phyloP scores from a whole-genome alignment of 2,113 vertebrate species.

The Neodon shergylaensis region DNA sequence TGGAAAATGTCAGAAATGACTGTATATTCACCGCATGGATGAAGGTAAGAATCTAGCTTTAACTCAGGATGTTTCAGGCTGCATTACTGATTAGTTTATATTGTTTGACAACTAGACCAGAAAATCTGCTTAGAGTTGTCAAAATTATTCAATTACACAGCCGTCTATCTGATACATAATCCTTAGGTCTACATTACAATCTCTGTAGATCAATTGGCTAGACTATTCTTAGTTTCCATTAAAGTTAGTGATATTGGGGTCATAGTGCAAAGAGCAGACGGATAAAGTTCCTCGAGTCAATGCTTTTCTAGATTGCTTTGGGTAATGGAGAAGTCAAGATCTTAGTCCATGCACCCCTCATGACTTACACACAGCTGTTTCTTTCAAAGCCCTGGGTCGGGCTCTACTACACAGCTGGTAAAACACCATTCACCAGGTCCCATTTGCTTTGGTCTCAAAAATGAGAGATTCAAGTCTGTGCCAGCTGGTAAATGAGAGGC shows the following conservation, averaged over 20 bases:
- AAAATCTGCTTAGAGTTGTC: conserved; percentile 5
- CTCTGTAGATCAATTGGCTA: not conserved
- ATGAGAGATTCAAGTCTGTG: not conserved
- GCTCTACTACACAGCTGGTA: not conserved
- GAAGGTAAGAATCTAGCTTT: not conserved
- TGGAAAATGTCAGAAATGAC: not conserved
- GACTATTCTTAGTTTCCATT: not conserved
- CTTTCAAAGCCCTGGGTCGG: not conserved
- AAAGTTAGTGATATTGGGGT: not conserved
- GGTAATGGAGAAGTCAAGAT: not conserved
- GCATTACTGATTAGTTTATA: not conserved
- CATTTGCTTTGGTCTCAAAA: not conserved
- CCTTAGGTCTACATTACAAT: not conserved
- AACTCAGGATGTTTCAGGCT: not conserved
- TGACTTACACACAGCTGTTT: not conserved
- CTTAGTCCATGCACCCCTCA: not conserved
- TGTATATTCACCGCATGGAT: not conserved
- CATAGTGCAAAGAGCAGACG: conserved; percentile 23
- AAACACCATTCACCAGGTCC: not conserved
- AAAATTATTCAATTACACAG: not conserved
- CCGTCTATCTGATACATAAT: not conserved
- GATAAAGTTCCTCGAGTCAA: conserved; percentile 16
- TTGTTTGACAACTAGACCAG: not conserved
- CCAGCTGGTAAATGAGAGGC: not conserved
- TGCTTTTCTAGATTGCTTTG: conserved; percentile 32